Percentiles rank a stretch among this genome's conserved stretches.
Evolutionary conservation across 2,113 vertebrate genomes (phyloP).

Genomic region (Dipodomys spectabilis): DNA sequence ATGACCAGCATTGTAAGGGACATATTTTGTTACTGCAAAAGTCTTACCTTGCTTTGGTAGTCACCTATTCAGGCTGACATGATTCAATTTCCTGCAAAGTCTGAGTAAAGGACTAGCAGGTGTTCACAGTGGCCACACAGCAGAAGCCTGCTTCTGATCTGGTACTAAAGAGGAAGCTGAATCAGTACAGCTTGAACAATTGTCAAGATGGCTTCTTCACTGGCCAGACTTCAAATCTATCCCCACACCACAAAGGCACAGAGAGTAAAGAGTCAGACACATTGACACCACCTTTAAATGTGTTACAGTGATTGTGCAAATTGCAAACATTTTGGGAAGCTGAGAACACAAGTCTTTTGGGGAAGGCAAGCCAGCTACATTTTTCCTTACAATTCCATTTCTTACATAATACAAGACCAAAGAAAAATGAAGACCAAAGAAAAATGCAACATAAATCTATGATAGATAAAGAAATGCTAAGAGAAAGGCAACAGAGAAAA

Average conservation of each 20-base stretch:
- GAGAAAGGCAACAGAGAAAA: background rate
- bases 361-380: background rate
- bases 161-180: background rate
- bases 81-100: background rate
- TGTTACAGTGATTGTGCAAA: background rate
- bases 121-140: background rate
- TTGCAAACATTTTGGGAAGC: background rate
- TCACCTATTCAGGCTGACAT: background rate
- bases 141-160: background rate
- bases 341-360: background rate
- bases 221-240: background rate
- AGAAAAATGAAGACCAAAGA: too few relatives aligned
- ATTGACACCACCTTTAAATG: background rate
- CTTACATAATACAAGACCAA: background rate
- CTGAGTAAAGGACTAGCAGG: background rate
- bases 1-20: background rate
- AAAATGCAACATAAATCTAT: background rate
- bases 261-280: background rate
- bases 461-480: background rate
- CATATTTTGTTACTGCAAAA: background rate
- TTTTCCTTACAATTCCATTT: constrained; percentile 34
- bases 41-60: background rate
- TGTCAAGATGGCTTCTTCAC: background rate
- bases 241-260: background rate
- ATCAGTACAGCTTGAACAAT: background rate